These are phyloP conservation scores for Stictocephala bisonia DNA, from an alignment of 2,888 invertebrate species.

Conservation along the genomic window DNA sequence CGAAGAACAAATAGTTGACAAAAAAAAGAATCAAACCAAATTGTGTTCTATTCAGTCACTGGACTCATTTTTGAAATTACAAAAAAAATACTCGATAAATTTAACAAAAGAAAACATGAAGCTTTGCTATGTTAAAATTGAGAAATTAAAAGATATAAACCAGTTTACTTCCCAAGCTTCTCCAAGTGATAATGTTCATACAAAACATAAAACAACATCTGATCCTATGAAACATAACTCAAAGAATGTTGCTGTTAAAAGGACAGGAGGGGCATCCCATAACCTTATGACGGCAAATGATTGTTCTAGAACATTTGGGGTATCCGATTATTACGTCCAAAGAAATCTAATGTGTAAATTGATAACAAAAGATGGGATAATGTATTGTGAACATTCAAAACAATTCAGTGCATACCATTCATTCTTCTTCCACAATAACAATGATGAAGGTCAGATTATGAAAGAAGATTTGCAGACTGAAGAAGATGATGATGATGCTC, in stretches of 20 bases:
- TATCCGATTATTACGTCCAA: not conserved
- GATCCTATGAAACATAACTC: too few species aligned
- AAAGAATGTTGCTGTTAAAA: conserved; percentile 22
- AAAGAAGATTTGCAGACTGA: conserved; percentile 28
- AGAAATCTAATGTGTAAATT: conserved; percentile 3
- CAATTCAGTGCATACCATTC: not conserved
- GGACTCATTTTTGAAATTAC: too few species aligned
- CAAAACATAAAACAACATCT: too few species aligned
- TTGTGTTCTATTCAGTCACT: too few species aligned
- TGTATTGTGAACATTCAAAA: not conserved
- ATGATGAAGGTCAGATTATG: not conserved
- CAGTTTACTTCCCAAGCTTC: too few species aligned
- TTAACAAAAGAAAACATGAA: too few species aligned
- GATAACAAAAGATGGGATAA: not conserved
- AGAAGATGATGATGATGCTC: not conserved
- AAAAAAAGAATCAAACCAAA: too few species aligned
- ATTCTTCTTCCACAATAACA: not conserved
- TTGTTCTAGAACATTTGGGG: conserved; percentile 7
- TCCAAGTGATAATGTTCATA: too few species aligned
- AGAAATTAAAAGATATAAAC: not conserved
- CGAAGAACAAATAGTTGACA: too few species aligned
- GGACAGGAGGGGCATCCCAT: conserved; percentile 1
- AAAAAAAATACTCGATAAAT: too few species aligned
- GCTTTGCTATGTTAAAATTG: not conserved
- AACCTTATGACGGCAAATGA: not conserved